Evolutionary conservation across 2,797 vertebrate genomes (phyloP).

Genomic region (Heterohyrax brucei): DNA sequence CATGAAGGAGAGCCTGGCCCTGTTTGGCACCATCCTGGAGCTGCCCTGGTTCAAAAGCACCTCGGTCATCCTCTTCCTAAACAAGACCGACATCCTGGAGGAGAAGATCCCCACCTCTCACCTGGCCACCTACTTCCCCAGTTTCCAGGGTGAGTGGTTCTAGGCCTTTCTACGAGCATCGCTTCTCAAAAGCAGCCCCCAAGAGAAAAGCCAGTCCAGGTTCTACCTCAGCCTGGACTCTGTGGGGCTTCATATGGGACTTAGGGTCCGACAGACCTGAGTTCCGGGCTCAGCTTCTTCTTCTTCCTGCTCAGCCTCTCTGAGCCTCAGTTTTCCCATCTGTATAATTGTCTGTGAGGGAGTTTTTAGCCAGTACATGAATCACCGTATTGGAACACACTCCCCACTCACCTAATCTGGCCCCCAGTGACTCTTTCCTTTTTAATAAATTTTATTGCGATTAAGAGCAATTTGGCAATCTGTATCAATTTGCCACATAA

Average conservation of each 20-base stretch:
- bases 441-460: too few species aligned
- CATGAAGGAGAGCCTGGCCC: slow-evolving; percentile 96
- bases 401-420: too few species aligned
- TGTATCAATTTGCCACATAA: too few species aligned
- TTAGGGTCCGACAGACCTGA: neutral
- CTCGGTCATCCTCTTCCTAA: slow-evolving; percentile 96
- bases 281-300: neutral
- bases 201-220: rapidly evolving
- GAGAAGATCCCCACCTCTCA: slow-evolving; percentile 95
- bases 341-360: neutral
- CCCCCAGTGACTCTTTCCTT: too few species aligned
- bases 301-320: rapidly evolving
- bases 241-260: neutral
- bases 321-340: neutral
- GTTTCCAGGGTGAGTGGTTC: slow-evolving; percentile 92
- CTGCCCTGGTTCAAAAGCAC: slow-evolving; percentile 97
- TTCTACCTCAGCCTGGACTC: neutral
- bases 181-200: neutral
- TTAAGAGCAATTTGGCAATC: too few species aligned
- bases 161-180: neutral
- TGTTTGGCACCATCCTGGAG: slow-evolving; percentile 96
- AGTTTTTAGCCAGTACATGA: too few species aligned
- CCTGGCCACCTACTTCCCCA: slow-evolving; percentile 94
- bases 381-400: too few species aligned
- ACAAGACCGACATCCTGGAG: slow-evolving; percentile 96